Percentiles rank a stretch among this genome's conserved stretches.
Evolutionary conservation across 2,797 vertebrate genomes (phyloP).

Genomic region (Mycteria americana): DNA sequence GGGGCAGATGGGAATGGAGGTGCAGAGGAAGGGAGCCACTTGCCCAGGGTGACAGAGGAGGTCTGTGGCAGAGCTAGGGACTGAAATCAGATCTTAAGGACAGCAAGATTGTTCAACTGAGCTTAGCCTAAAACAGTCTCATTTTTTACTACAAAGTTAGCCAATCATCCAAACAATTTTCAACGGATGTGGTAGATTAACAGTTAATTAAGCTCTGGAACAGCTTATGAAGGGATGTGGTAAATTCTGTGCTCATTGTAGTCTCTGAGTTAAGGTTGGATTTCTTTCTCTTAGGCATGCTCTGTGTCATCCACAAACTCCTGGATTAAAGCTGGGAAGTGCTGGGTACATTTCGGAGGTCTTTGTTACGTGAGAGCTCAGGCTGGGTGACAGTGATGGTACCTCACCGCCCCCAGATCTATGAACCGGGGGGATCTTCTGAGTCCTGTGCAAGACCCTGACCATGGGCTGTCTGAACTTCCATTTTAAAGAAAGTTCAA

Average conservation of each 20-base stretch:
- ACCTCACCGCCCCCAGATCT: background rate
- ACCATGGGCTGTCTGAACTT: background rate
- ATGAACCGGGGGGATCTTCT: background rate
- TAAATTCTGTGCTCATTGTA: background rate
- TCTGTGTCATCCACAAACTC: background rate
- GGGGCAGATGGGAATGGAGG: background rate
- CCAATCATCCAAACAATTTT: background rate
- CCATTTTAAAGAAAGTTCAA: background rate
- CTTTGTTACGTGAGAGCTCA: background rate
- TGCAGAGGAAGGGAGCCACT: background rate
- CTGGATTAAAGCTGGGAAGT: background rate
- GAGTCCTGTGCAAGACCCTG: background rate
- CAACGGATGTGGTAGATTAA: background rate
- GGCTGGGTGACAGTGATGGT: background rate
- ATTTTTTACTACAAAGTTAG: background rate
- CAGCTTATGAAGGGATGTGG: background rate
- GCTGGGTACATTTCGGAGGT: background rate
- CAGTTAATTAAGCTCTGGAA: background rate
- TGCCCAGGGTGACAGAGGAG: background rate
- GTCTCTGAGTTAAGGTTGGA: background rate
- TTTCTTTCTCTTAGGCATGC: background rate
- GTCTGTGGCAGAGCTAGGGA: background rate
- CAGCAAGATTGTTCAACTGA: background rate
- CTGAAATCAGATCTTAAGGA: background rate
- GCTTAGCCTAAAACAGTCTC: background rate